Conservation (phyloP, 1,140 invertebrate species). For the Telenomus remus region DNA sequence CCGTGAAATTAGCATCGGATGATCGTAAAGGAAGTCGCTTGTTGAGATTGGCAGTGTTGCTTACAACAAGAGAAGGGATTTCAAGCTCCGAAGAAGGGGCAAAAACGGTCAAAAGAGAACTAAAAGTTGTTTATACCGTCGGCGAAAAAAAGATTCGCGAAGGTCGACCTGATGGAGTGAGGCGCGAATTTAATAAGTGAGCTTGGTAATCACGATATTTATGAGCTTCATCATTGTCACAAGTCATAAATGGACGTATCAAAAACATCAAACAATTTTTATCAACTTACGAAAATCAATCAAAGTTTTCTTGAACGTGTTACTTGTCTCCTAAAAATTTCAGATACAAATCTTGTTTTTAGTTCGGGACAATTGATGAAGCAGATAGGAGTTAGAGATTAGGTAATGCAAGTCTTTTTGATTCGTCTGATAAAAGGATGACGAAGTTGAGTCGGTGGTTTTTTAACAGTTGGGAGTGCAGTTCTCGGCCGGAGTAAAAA, state of each 20-base stretch:
- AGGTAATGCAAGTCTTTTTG: conserved; percentile 28
- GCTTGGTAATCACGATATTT: conserved; percentile 66
- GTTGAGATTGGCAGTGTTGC: conserved; percentile 53
- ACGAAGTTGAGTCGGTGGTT: conserved; percentile 37
- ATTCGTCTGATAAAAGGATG: conserved; percentile 53
- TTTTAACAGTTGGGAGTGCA: conserved; percentile 38
- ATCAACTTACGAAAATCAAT: too few relatives aligned
- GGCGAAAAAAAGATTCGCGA: conserved; percentile 52
- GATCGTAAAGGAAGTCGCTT: conserved; percentile 69
- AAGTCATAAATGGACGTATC: conserved; percentile 60
- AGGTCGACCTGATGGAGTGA: conserved; percentile 44
- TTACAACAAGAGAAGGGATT: conserved; percentile 47
- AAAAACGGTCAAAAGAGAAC: conserved; percentile 32
- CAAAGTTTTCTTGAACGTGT: too few relatives aligned
- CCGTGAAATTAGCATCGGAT: conserved; percentile 73
- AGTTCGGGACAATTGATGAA: too few relatives aligned
- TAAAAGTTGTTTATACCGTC: conserved; percentile 31
- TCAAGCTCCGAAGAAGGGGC: conserved; percentile 13
- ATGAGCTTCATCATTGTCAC: conserved; percentile 72
- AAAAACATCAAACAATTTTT: too few relatives aligned
- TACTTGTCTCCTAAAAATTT: too few relatives aligned
- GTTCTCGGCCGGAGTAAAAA: conserved; percentile 46
- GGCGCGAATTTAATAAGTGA: conserved; percentile 70
- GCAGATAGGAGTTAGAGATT: conserved; percentile 15
- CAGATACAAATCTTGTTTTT: too few relatives aligned